phyloP scores from a whole-genome alignment of 2,113 vertebrate genomes.

The Paralichthys olivaceus region DNA sequence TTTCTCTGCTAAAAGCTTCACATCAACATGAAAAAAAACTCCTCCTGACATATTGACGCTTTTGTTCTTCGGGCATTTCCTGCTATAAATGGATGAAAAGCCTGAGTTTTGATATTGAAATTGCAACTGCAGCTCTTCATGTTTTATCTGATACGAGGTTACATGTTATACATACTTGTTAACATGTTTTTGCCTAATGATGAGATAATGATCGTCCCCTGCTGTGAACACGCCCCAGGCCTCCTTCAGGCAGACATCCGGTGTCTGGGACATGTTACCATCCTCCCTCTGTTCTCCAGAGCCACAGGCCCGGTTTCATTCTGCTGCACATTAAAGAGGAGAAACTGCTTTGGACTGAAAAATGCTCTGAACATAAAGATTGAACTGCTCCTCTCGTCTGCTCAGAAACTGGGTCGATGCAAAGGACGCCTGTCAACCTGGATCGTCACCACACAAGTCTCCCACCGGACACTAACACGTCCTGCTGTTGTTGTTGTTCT shows the following conservation, averaged over 20 bases:
- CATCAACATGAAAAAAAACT: too few relatives aligned
- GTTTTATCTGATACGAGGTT: too few relatives aligned
- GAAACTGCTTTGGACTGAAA: slow-evolving; percentile 25
- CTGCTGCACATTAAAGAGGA: neutral
- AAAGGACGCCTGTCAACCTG: neutral
- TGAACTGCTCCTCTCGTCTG: neutral
- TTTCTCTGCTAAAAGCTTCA: too few relatives aligned
- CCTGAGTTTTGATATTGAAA: too few relatives aligned
- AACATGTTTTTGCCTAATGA: too few relatives aligned
- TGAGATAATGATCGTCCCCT: slow-evolving; percentile 9
- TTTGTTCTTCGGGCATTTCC: too few relatives aligned
- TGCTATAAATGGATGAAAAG: too few relatives aligned
- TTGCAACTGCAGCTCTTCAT: too few relatives aligned
- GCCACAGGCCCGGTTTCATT: neutral
- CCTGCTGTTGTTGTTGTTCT: slow-evolving; percentile 9
- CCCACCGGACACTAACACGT: neutral
- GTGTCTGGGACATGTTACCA: slow-evolving; percentile 16
- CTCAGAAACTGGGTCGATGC: neutral
- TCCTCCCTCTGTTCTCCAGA: slow-evolving; percentile 30
- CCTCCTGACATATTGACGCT: too few relatives aligned
- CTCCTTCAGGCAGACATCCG: slow-evolving; percentile 48
- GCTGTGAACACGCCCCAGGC: slow-evolving; percentile 42
- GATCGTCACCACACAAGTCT: neutral
- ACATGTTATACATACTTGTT: neutral
- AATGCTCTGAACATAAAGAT: slow-evolving; percentile 12